A percentile compares a stretch with the other conserved stretches of the same genome.
Evolutionary conservation across 2,888 invertebrate genomes (phyloP).

Genomic region (Sphinx pinastri): DNA sequence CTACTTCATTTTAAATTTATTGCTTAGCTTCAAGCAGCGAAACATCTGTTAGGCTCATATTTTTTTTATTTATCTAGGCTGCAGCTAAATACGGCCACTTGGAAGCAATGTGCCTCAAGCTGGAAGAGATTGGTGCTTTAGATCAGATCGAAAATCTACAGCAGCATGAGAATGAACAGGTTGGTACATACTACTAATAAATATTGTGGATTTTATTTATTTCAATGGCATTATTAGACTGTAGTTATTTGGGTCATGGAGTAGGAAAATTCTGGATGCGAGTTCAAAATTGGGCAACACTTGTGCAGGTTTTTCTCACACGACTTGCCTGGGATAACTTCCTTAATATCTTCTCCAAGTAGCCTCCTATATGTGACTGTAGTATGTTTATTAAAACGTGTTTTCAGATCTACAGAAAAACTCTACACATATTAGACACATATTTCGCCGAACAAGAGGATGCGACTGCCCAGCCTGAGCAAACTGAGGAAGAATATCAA

Average conservation of each 20-base stretch:
- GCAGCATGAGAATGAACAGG: constrained; percentile 94
- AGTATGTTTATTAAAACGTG: background rate
- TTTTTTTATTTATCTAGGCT: constrained; percentile 76
- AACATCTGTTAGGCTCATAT: background rate
- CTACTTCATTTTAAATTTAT: too few relatives aligned
- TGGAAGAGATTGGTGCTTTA: constrained; percentile 96
- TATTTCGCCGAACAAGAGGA: constrained; percentile 88
- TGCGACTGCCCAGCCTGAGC: constrained; percentile 52
- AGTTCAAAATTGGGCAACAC: too few relatives aligned
- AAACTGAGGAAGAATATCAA: constrained; percentile 61
- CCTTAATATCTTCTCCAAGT: too few relatives aligned
- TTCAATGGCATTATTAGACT: too few relatives aligned
- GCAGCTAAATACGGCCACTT: constrained; percentile 90
- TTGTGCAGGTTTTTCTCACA: too few relatives aligned
- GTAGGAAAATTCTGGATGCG: too few relatives aligned
- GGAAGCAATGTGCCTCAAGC: constrained; percentile 89
- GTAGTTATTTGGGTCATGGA: too few relatives aligned
- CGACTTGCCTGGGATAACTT: too few relatives aligned
- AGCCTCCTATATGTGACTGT: too few relatives aligned
- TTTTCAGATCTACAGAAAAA: constrained; percentile 88
- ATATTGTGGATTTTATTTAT: background rate
- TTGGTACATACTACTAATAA: constrained; percentile 53
- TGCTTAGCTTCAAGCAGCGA: too few relatives aligned
- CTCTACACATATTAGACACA: constrained; percentile 89
- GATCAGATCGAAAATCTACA: constrained; percentile 96